Conservation (phyloP, 1,140 invertebrate species). For the Heterodera carotae region DNA sequence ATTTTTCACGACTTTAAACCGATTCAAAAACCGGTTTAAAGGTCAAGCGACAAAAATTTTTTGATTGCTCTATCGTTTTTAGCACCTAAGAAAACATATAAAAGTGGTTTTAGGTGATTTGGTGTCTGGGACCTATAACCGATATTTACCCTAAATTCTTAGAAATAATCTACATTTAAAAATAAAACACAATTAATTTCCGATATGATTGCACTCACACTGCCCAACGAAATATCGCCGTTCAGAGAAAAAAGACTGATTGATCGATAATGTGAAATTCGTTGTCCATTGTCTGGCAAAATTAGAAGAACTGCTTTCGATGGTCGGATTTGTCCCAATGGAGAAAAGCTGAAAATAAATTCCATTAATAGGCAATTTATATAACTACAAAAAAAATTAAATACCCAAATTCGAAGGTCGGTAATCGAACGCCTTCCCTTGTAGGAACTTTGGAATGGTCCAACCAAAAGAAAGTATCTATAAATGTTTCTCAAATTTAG, state of each 20-base stretch:
- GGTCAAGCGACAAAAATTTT: too few relatives aligned
- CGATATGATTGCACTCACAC: neutral
- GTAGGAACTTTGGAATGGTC: slow-evolving; percentile 56
- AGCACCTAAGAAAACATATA: too few relatives aligned
- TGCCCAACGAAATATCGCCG: slow-evolving; percentile 32
- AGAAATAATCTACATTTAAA: too few relatives aligned
- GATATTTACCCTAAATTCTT: too few relatives aligned
- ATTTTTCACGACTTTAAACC: too few relatives aligned
- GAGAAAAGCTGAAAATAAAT: slow-evolving; percentile 53
- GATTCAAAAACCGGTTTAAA: too few relatives aligned
- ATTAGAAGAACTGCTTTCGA: slow-evolving; percentile 54
- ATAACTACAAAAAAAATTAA: slow-evolving; percentile 4
- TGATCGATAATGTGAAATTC: slow-evolving; percentile 47
- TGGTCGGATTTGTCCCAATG: slow-evolving; percentile 47
- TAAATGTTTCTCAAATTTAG: too few relatives aligned
- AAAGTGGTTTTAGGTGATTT: too few relatives aligned
- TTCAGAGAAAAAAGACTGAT: slow-evolving; percentile 52
- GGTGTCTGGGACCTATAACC: too few relatives aligned
- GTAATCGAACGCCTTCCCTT: slow-evolving; percentile 58
- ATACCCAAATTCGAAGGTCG: slow-evolving; percentile 64
- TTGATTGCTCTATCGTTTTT: too few relatives aligned
- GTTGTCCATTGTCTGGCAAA: slow-evolving; percentile 50
- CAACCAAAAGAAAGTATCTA: slow-evolving; percentile 65
- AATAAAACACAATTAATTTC: slow-evolving; percentile 22
- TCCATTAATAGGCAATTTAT: neutral